Evolutionary conservation across 2,888 invertebrate genomes (phyloP), one percentile per base, ranked within the genome.

Genomic region (Metellina segmentata): DNA sequence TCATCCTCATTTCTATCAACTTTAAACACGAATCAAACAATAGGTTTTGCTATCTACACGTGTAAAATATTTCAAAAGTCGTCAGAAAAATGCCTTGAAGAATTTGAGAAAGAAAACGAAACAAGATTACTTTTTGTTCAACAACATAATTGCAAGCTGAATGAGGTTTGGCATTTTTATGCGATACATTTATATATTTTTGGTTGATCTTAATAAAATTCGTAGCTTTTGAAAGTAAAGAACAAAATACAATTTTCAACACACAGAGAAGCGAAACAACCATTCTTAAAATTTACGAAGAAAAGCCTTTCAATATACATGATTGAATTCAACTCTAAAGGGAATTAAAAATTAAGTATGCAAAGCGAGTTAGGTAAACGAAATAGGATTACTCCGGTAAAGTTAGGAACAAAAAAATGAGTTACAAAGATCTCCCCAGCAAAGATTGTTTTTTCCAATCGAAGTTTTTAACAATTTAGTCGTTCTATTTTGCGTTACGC

Each of bases 301-400:
- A 61, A 61, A 61, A 61, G 61, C 61, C 16, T 61, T 61, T 61
- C 61, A 61, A 61, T 61, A 61, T 8, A 61, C 61, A 61, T 8
- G 61, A 61, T 61, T 61, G 61, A 61, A 61, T 61, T 61, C 16
- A 61, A 61, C 61, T 61, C 61, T 61, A 61, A 61, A 61, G 61
- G 61, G 61, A 61, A 61, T 61, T 61, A 61, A 61, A 61, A 61
- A 61, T 61, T 61, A 61, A 61, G 61, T 61, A 61, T 61, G 61
- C 13, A 61, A 61, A 61, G 61, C 61, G 16, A 61, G 61, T 61
- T 61, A 61, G 61, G 61, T 6, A 16, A 61, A 61, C 61, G 16
- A 61, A 61, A 61, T 61, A 61, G 61, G 61, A 61, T 61, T 61
- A 61, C 61, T 61, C 16, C 61, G 16, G 61, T 16, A 6, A 16